phyloP scores from a whole-genome alignment of 2,113 vertebrate species.

The Silurus glanis region DNA sequence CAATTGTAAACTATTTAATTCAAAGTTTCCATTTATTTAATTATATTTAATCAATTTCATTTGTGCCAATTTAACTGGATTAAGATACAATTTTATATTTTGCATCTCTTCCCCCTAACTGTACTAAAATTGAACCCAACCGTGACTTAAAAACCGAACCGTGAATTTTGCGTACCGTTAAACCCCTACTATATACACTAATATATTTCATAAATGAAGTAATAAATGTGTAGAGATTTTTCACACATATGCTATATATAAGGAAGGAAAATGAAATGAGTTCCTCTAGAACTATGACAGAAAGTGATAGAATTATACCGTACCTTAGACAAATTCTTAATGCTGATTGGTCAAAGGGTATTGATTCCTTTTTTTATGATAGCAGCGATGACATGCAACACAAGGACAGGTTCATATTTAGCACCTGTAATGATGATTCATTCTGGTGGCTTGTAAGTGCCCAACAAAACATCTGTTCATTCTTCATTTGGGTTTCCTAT shows the following conservation, averaged over 20 bases:
- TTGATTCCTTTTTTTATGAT: not conserved
- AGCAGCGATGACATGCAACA: not conserved
- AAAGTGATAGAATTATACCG: no score
- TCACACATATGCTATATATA: not conserved
- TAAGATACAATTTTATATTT: no score
- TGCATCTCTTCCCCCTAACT: no score
- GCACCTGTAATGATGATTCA: not conserved
- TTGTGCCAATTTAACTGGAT: no score
- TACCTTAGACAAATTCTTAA: not conserved
- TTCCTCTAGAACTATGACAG: not conserved
- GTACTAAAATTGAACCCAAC: no score
- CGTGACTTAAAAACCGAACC: no score
- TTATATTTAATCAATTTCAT: no score
- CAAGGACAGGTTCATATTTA: not conserved
- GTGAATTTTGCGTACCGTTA: no score
- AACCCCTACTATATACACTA: no score
- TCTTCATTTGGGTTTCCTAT: not conserved
- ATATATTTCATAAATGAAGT: constrained; percentile 19
- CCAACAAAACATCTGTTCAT: not conserved
- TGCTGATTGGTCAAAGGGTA: not conserved
- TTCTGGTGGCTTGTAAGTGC: not conserved
- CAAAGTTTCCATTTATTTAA: no score
- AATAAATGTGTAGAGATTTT: not conserved
- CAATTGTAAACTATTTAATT: no score
- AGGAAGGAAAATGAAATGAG: not conserved